Base-by-base conservation (phyloP, 2,888 invertebrate genomes). In the Ornithoptera priamus region DNA sequence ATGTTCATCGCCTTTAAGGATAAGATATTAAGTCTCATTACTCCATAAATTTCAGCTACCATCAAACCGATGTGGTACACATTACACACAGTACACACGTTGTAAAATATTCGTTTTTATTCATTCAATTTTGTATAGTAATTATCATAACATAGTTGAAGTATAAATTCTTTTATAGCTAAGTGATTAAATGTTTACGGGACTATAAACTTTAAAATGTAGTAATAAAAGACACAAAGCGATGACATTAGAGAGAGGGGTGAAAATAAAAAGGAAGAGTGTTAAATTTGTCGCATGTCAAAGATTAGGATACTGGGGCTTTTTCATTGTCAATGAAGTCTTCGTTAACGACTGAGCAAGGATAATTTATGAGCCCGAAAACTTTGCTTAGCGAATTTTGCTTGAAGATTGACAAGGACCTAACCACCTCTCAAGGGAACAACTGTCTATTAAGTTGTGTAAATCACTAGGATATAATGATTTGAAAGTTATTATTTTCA, bases 261-360 rank as follows among this genome's bases (percentile, higher is more conserved):
- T 15, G 18, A 50, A 50, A 50, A 50, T 50, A 50, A 50, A 50
- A 50, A 50, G 18, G 50, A 2, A 50, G 62, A 58, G 63, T 68
- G 62, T 68, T 63, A 68, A 68, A 68, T 68, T 63, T 63, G 24
- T 42, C 68, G 62, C 30, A 58, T 68, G 68, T 63, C 68, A 63
- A 63, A 68, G 68, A 68, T 68, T 59, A 68, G 58, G 63, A 63
- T 63, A 50, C 57, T 8, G 42, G 63, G 58, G 63, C 68, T 68
- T 68, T 63, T 68, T 68, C 58, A 68, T 68, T 68, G 68, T 68
- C 68, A 68, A 62, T 62, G 22, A 68, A 68, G 68, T 58, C 68
- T 50, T 63, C 68, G 68, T 36, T 68, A 68, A 68, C 68, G 68
- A 63, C 63, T 24, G 63, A 50, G 36, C 63, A 22, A 58, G 58